phyloP scores from a whole-genome alignment of 2,113 vertebrate genomes.

The Phylloscopus trochiloides region DNA sequence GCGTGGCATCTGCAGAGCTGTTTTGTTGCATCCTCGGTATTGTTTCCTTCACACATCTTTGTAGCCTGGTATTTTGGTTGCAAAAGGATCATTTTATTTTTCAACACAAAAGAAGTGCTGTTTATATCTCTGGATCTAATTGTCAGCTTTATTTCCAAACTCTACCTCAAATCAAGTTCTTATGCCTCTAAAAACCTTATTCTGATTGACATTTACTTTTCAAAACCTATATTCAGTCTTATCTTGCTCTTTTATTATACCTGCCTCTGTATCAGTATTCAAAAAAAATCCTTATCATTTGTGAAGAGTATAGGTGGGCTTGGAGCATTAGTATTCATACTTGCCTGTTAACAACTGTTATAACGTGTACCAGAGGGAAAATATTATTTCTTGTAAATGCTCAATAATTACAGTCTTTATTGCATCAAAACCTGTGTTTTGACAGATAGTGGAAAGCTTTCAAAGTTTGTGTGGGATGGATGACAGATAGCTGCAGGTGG shows the following conservation, averaged over 20 bases:
- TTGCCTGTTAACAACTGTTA: constrained; percentile 57
- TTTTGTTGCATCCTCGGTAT: not conserved
- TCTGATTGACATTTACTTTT: constrained; percentile 62
- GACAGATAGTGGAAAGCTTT: constrained; percentile 74
- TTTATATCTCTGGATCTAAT: constrained; percentile 42
- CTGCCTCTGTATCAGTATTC: constrained; percentile 11
- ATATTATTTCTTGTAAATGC: constrained; percentile 76
- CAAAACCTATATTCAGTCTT: constrained; percentile 40
- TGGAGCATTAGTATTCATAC: constrained; percentile 61
- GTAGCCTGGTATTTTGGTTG: constrained; percentile 51
- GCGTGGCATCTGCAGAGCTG: not conserved
- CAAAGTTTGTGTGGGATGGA: constrained; percentile 50
- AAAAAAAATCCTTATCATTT: constrained; percentile 11
- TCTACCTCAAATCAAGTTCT: constrained; percentile 29
- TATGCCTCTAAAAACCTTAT: not conserved
- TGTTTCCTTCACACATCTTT: constrained; percentile 24
- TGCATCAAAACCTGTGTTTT: constrained; percentile 70
- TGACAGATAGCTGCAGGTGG: constrained; percentile 68
- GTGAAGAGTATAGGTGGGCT: constrained; percentile 24
- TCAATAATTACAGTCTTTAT: constrained; percentile 78
- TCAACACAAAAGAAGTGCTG: constrained; percentile 31
- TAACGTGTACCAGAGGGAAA: constrained; percentile 68
- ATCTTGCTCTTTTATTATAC: constrained; percentile 24
- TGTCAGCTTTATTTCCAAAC: constrained; percentile 49
- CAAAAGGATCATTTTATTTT: not conserved